Base-by-base conservation (phyloP, 2,113 vertebrate genomes). In the Hipposideros armiger region DNA sequence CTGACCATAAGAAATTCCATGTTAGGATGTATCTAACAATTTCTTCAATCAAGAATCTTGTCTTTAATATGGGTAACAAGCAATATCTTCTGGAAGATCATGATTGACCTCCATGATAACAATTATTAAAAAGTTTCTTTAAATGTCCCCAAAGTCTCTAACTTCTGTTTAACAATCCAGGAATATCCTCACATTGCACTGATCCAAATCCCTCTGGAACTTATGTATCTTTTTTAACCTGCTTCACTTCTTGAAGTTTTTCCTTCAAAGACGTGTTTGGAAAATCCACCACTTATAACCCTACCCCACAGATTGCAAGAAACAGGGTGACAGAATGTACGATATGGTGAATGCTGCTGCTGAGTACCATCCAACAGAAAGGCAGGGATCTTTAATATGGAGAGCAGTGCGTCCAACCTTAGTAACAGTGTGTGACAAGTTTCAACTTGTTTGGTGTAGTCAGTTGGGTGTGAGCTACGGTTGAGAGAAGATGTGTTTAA, bases 191-290 rank as follows among this genome's bases (percentile, higher is more conserved):
- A 70, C 14, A 28, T 73, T 52, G 58, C 9, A 86, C 52, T 24
- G n/a, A 73, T 8, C 11, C 66, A 93, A 81, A 83, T 47, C 24
- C n/a, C 24, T 91, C 83, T 77, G 69, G 50, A 94, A 77, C 69
- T 26, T 69, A 54, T 26, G 4, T 69, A n/a, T 77, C 72, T 67
- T 83, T 87, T 82, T 95, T 67, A 95, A 85, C 47, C 56, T 93
- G 24, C 22, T 91, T 85, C 47, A 58, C 11, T 67, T 95, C 40
- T 17, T 80, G 50, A 95, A 87, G 22, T 69, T 74, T 26, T 50
- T 74, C 62, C 7, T 54, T 62, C 26, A 80, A 40, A 45, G 8
- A 20, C 7, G 30, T 56, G 72, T 88, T 81, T 87, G 81, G 52
- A 77, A 93, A 74, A 58, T 6, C 20, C 8, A 69, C 36, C 40